Evolutionary conservation across 2,888 invertebrate species (phyloP).

Genomic region (Apamea monoglypha): DNA sequence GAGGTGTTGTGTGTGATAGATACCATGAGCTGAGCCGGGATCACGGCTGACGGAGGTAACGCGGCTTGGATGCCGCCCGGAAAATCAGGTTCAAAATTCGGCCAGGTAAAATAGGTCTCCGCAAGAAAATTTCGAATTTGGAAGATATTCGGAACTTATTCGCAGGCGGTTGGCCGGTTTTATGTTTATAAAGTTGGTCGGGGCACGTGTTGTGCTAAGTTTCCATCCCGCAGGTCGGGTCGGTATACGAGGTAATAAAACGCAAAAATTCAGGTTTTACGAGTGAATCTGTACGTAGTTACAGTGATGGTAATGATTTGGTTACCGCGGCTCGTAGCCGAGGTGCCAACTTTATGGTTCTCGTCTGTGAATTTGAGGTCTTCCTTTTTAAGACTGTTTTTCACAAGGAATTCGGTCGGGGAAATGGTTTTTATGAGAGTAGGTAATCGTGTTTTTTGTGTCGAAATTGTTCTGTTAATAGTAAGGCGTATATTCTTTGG

Average conservation of each 20-base stretch:
- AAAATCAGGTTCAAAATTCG: conserved; percentile 62
- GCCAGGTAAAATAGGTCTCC: conserved; percentile 73
- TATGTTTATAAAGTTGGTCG: conserved; percentile 53
- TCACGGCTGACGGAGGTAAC: conserved; percentile 59
- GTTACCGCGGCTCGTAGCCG: conserved; percentile 68
- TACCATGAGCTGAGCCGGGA: conserved; percentile 63
- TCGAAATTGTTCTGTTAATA: conserved; percentile 20
- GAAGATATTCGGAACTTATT: conserved; percentile 46
- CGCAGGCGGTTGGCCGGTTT: conserved; percentile 39
- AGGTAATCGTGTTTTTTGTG: conserved; percentile 55
- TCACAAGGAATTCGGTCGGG: conserved; percentile 34
- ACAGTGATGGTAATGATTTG: conserved; percentile 77
- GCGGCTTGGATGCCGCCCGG: conserved; percentile 53
- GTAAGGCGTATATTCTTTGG: neutral
- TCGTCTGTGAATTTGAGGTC: conserved; percentile 62
- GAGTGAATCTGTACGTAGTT: conserved; percentile 78
- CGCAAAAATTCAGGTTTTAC: conserved; percentile 77
- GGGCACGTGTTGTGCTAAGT: conserved; percentile 65
- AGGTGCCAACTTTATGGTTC: conserved; percentile 71
- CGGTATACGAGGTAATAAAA: conserved; percentile 78
- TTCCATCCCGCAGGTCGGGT: conserved; percentile 62
- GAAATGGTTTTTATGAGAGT: conserved; percentile 55
- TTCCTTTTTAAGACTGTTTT: conserved; percentile 61
- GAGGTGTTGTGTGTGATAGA: conserved; percentile 87
- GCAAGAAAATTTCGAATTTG: conserved; percentile 39